Evolutionary conservation across 1,140 invertebrate species (phyloP).

Genomic region (Hyles euphorbiae): DNA sequence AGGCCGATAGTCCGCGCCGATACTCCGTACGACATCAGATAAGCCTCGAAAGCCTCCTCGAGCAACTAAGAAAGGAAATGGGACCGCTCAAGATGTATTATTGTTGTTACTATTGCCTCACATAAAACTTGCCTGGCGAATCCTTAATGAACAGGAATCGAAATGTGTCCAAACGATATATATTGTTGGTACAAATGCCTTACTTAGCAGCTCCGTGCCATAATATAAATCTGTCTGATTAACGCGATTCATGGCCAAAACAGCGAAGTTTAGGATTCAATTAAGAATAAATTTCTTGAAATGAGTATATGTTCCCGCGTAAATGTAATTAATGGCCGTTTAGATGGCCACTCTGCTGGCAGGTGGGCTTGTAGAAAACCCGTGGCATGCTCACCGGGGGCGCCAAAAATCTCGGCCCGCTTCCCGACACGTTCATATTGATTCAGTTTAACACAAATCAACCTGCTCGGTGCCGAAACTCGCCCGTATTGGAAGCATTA

Average conservation of each 20-base stretch:
- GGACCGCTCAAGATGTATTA: constrained; percentile 51
- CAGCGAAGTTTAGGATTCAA: constrained; percentile 67
- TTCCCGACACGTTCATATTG: constrained; percentile 41
- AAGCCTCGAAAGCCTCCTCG: constrained; percentile 33
- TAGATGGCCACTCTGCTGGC: constrained; percentile 54
- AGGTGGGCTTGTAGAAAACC: constrained; percentile 46
- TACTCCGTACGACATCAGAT: constrained; percentile 60
- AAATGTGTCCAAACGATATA: constrained; percentile 29
- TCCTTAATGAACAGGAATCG: constrained; percentile 61
- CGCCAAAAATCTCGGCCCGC: constrained; percentile 29
- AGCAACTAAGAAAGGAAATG: constrained; percentile 56
- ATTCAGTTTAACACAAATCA: constrained; percentile 52
- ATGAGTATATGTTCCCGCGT: constrained; percentile 48
- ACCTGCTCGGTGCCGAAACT: constrained; percentile 35
- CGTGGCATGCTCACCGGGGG: constrained; percentile 36
- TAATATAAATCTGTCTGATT: constrained; percentile 63
- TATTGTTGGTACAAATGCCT: constrained; percentile 35
- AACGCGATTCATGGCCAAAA: constrained; percentile 56
- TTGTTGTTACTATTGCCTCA: constrained; percentile 63
- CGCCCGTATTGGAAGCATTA: neutral
- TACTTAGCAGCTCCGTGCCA: constrained; percentile 35
- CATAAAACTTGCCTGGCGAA: constrained; percentile 50
- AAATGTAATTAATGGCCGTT: constrained; percentile 59
- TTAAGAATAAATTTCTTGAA: constrained; percentile 58
- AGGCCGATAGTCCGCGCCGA: constrained; percentile 29